Evolutionary conservation across 2,113 vertebrate species (phyloP), one percentile per base, ranked within the genome.

Genomic region (Rhynchopsitta pachyrhyncha): DNA sequence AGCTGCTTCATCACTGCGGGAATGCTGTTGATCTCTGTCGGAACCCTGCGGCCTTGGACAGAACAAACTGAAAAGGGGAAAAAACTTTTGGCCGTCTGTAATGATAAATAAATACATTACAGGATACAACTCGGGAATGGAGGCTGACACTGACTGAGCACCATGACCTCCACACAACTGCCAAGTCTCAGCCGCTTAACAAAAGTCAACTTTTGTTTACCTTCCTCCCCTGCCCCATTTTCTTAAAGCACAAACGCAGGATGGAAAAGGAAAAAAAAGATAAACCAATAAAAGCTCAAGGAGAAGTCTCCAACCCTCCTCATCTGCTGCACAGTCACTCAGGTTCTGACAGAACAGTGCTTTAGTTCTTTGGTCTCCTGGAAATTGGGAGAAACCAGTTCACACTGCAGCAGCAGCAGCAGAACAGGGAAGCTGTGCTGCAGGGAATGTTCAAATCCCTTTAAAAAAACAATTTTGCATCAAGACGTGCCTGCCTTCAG

Each of bases 71-170:
- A 98, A 97, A 94, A 68, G 83, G 90, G 42, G 47, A 59, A 73
- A 59, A 88, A 67, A n/a, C 80, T 7, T 96, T 69, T 95, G 97
- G 92, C 96, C 67, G 24, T 88, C 91, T 95, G 97, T 97, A 97
- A 96, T 98, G 98, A 98, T 98, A 98, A 98, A 98, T 98, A 98
- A 97, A 98, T 97, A 98, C 97, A 98, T 98, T 98, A 98, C 96
- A 88, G 92, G 97, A 97, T 97, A 92, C 94, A 96, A 96, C 96
- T 97, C 97, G 96, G 97, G 97, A 97, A 97, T 96, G 97, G 94
- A 96, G 96, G 62, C 92, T 23, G 92, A 97, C 97, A 96, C 96
- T 97, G 98, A 98, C 81, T 96, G 97, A 98, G 88, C 88, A 39
- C 97, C 31, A 0, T 98, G 98, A 98, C 98, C 98, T 98, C 98